phyloP scores from a whole-genome alignment of 2,113 vertebrate species.

The Odocoileus hemionus region DNA sequence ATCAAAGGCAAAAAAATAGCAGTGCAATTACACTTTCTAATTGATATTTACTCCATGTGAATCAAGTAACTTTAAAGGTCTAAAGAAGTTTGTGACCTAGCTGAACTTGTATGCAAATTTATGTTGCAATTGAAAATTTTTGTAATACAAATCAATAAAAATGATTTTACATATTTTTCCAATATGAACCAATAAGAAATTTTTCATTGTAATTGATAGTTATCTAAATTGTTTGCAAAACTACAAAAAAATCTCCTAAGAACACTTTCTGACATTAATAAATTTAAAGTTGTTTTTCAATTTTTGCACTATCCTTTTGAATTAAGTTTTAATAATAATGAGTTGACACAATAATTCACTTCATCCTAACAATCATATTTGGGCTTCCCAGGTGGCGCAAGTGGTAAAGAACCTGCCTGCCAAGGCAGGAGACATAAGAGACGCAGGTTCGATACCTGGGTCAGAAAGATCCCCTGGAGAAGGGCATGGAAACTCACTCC shows the following conservation, averaged over 20 bases:
- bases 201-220: not conserved
- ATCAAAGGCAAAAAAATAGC: not conserved
- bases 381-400: not conserved
- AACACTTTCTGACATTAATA: slow-evolving; percentile 17
- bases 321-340: slow-evolving; percentile 24
- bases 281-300: slow-evolving; percentile 18
- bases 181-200: not conserved
- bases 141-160: slow-evolving; percentile 9
- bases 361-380: not conserved
- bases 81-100: not conserved
- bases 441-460: not conserved
- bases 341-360: not conserved
- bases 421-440: not conserved
- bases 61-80: not conserved
- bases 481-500: not conserved
- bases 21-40: not conserved
- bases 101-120: not conserved
- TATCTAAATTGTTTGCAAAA: slow-evolving; percentile 27
- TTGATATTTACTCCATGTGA: not conserved
- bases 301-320: not conserved
- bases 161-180: not conserved
- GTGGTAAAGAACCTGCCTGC: not conserved
- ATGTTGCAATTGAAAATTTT: slow-evolving; percentile 11
- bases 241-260: not conserved
- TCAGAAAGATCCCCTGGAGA: not conserved